phyloP scores from a whole-genome alignment of 2,113 vertebrate genomes.

The Boleophthalmus pectinirostris region DNA sequence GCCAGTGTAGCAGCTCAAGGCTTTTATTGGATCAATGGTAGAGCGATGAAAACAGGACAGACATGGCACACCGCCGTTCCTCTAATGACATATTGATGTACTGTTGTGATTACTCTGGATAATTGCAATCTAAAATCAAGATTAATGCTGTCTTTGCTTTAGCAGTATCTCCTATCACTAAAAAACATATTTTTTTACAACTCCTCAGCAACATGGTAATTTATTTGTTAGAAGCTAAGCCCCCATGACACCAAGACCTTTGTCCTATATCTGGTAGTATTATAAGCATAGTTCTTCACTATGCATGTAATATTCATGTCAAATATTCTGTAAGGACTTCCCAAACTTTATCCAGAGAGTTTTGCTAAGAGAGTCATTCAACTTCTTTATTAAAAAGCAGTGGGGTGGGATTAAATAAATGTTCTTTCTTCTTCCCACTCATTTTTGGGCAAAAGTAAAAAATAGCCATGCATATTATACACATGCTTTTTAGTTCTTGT shows the following conservation, averaged over 20 bases:
- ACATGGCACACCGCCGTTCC: conserved; percentile 24
- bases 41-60: conserved; percentile 52
- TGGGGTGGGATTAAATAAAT: too few relatives aligned
- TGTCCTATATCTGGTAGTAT: not conserved
- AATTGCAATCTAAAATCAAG: not conserved
- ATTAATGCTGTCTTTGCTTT: not conserved
- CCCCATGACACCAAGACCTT: not conserved
- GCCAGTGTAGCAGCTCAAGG: not conserved
- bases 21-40: conserved; percentile 46
- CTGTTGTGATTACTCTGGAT: conserved; percentile 19
- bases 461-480: too few relatives aligned
- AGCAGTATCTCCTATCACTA: not conserved
- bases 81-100: conserved; percentile 46
- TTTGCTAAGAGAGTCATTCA: not conserved
- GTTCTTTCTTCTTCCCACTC: too few relatives aligned
- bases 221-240: not conserved
- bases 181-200: not conserved
- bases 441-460: too few relatives aligned
- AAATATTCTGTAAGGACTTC: not conserved
- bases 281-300: not conserved
- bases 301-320: not conserved
- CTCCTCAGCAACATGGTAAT: not conserved
- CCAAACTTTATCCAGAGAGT: not conserved
- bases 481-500: too few relatives aligned
- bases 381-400: not conserved